Evolutionary conservation across 2,888 invertebrate genomes (phyloP).

Genomic region (Sinohyriopsis cumingii): DNA sequence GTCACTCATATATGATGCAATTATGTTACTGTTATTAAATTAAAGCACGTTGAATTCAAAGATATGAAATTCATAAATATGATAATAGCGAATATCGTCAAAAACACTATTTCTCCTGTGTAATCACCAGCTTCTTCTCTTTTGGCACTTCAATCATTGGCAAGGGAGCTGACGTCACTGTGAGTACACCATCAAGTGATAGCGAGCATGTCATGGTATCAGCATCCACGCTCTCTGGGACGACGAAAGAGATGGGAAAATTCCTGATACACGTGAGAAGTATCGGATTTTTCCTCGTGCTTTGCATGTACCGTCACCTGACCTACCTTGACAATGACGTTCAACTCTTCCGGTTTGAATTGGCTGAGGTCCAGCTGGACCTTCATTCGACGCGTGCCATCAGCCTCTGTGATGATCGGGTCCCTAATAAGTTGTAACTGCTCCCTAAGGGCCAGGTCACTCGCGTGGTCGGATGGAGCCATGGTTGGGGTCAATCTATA

Average conservation of each 20-base stretch:
- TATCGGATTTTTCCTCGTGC: slow-evolving; percentile 97
- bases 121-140: no score
- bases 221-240: slow-evolving; percentile 74
- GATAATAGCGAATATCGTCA: no score
- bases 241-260: slow-evolving; percentile 97
- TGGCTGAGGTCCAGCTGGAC: slow-evolving; percentile 88
- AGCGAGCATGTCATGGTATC: no score
- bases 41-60: no score
- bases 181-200: no score
- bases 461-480: slow-evolving; percentile 6
- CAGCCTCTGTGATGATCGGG: slow-evolving; percentile 12
- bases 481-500: slow-evolving; percentile 7
- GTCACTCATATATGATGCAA: no score
- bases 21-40: no score
- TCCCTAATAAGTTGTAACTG: slow-evolving; percentile 15
- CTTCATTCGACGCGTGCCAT: slow-evolving; percentile 19
- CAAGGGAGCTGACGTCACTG: no score
- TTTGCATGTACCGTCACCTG: slow-evolving; percentile 94
- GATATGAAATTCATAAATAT: no score
- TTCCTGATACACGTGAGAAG: slow-evolving; percentile 96
- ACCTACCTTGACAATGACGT: slow-evolving; percentile 98
- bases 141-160: no score
- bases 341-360: slow-evolving; percentile 95
- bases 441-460: neutral
- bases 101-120: neutral